These are phyloP conservation scores for Struthidea cinerea DNA, from an alignment of 2,113 vertebrate species.

Conservation along the genomic window DNA sequence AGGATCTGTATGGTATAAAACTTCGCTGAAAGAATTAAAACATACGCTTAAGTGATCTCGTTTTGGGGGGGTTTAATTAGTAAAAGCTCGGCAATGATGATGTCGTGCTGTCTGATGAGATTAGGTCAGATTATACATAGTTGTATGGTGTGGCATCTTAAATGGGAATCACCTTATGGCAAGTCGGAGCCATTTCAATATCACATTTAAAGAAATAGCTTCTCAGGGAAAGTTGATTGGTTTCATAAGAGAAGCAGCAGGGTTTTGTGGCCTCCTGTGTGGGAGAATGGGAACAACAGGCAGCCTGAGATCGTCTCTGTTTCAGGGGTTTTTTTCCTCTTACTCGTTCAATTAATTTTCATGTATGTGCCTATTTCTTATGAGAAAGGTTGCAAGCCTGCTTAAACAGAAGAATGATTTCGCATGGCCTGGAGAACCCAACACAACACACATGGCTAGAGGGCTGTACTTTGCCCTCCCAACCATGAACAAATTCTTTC, in stretches of 20 bases:
- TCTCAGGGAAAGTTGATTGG: slow-evolving; percentile 49
- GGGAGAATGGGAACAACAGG: slow-evolving; percentile 2
- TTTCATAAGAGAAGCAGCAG: slow-evolving; percentile 61
- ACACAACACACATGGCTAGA: neutral
- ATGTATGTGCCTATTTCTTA: neutral
- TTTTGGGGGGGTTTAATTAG: slow-evolving; percentile 40
- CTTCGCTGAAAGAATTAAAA: slow-evolving; percentile 29
- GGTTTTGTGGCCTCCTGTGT: slow-evolving; percentile 40
- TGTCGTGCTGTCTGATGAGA: slow-evolving; percentile 45
- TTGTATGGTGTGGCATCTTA: slow-evolving; percentile 1
- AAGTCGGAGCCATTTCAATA: neutral
- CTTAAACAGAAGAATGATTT: neutral
- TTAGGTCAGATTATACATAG: slow-evolving; percentile 42
- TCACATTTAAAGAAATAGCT: slow-evolving; percentile 46
- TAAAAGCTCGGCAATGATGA: neutral
- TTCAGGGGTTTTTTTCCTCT: neutral
- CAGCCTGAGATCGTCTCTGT: neutral
- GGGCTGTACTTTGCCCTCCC: neutral
- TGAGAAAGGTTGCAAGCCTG: neutral
- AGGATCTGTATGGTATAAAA: slow-evolving; percentile 33
- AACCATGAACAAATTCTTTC: neutral
- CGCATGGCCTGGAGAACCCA: neutral
- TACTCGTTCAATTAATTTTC: neutral
- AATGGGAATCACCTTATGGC: slow-evolving; percentile 34
- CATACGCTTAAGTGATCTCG: neutral